Percentiles rank a stretch among this genome's conserved stretches.
These are phyloP conservation scores for Erpetoichthys calabaricus DNA, from an alignment of 2,797 vertebrate species.

Conservation along the genomic window DNA sequence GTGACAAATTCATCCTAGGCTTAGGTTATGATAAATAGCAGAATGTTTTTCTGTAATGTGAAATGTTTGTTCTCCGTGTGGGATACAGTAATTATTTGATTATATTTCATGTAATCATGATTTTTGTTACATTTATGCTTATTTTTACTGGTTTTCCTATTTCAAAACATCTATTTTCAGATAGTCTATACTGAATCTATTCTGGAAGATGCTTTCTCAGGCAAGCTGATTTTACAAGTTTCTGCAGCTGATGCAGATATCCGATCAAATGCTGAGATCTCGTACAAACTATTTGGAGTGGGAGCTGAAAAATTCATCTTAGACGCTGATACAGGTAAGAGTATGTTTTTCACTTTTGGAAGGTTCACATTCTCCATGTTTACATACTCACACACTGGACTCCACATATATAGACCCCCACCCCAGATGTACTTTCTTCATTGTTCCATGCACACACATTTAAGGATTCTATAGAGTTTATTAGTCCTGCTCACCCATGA, in stretches of 20 bases:
- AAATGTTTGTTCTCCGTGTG: no score
- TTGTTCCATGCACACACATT: no score
- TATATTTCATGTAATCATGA: no score
- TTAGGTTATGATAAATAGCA: no score
- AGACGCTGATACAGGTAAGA: conserved; percentile 74
- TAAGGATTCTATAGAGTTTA: no score
- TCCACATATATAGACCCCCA: not conserved
- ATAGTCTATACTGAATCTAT: conserved; percentile 66
- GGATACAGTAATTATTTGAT: no score
- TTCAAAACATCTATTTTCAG: conserved; percentile 35
- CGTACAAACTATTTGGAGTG: conserved; percentile 69
- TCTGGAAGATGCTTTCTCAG: conserved; percentile 74
- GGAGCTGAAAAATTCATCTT: conserved; percentile 79
- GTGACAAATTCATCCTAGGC: no score
- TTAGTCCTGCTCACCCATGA: no score
- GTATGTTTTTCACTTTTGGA: conserved; percentile 1
- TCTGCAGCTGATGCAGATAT: conserved; percentile 85
- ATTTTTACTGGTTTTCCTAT: no score
- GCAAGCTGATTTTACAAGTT: conserved; percentile 76
- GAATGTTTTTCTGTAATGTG: no score
- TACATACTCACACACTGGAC: not conserved
- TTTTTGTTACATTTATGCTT: no score
- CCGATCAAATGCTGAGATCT: conserved; percentile 87
- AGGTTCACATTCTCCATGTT: not conserved
- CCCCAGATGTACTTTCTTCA: no score